Evolutionary conservation across 1,140 invertebrate genomes (phyloP).

Genomic region (Bombus soroeensis): DNA sequence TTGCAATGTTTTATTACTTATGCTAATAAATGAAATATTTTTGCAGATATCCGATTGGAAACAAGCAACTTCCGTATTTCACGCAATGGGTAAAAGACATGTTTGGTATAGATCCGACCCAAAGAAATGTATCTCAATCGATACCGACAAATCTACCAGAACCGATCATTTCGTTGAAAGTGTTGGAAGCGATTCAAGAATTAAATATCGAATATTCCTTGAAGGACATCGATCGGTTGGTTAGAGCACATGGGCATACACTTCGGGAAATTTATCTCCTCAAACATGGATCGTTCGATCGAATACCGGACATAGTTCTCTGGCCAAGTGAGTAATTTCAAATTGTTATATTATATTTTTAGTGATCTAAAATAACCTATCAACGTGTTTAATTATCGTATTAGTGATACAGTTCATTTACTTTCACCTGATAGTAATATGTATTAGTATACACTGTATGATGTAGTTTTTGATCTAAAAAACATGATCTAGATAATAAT

Average conservation of each 20-base stretch:
- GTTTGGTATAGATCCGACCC: constrained; percentile 86
- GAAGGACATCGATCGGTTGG: constrained; percentile 92
- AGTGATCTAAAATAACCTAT: no score
- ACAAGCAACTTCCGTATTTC: constrained; percentile 90
- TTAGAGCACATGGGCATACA: constrained; percentile 97
- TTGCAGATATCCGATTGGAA: constrained; percentile 92
- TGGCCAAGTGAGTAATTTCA: constrained; percentile 89
- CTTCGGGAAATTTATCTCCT: constrained; percentile 94
- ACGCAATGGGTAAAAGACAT: constrained; percentile 90
- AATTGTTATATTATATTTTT: neutral
- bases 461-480: no score
- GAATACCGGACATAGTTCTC: constrained; percentile 96
- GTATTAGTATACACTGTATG: no score
- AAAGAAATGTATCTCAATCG: constrained; percentile 79
- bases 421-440: no score
- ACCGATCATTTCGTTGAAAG: constrained; percentile 83
- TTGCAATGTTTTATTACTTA: neutral
- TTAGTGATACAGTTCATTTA: no score
- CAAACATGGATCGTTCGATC: constrained; percentile 87
- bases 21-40: constrained; percentile 1
- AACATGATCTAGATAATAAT: no score
- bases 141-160: constrained; percentile 84
- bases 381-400: no score
- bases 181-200: constrained; percentile 85
- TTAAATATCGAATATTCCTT: constrained; percentile 88